Evolutionary conservation across 2,888 invertebrate species (phyloP).

Genomic region (Mesochorus sp.): DNA sequence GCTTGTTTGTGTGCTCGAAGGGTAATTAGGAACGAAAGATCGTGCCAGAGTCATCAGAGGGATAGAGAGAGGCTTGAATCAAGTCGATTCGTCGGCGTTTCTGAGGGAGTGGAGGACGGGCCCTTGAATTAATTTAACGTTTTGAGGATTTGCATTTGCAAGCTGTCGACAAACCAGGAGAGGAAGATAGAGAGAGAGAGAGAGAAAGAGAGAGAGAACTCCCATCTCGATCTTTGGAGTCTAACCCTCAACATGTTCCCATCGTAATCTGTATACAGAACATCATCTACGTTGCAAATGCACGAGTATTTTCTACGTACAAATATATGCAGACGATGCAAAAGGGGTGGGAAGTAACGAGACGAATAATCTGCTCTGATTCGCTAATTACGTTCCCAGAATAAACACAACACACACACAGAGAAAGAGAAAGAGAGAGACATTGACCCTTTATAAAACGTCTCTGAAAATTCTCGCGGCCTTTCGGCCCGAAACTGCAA

Average conservation of each 20-base stretch:
- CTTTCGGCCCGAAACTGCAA: constrained; percentile 37
- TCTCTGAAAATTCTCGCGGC: too few relatives aligned
- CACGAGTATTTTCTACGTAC: neutral
- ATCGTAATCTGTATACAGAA: constrained; percentile 58
- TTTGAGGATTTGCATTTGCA: constrained; percentile 55
- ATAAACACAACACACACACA: too few relatives aligned
- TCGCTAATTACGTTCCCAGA: too few relatives aligned
- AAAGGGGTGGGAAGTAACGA: neutral
- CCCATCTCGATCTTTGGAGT: constrained; percentile 29
- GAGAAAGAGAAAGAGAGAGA: too few relatives aligned
- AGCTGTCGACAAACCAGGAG: neutral
- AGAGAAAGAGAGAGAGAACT: constrained; percentile 18
- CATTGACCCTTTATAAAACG: too few relatives aligned
- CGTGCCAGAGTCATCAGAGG: constrained; percentile 37
- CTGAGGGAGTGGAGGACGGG: constrained; percentile 24
- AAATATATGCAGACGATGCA: neutral
- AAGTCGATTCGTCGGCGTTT: constrained; percentile 41
- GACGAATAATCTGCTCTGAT: neutral
- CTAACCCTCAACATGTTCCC: constrained; percentile 37
- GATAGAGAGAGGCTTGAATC: constrained; percentile 20
- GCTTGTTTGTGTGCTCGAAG: constrained; percentile 49
- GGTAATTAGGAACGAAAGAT: constrained; percentile 58
- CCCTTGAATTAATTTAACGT: constrained; percentile 59
- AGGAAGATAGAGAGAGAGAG: neutral
- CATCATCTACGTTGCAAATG: constrained; percentile 7